Evolutionary conservation across 2,113 vertebrate genomes (phyloP).

Genomic region (Oreochromis spilurus): DNA sequence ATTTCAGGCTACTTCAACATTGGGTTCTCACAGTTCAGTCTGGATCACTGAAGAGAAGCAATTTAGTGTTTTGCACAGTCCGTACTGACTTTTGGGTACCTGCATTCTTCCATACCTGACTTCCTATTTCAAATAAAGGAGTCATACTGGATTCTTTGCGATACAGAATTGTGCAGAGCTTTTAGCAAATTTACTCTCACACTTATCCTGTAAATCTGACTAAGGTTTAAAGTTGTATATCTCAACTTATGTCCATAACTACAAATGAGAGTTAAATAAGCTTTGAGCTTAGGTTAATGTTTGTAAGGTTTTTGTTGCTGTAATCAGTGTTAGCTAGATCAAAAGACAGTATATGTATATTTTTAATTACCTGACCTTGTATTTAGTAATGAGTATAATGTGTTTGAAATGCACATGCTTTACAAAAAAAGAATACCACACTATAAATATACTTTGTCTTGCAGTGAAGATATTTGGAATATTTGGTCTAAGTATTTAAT

Average conservation of each 20-base stretch:
- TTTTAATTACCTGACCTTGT: neutral
- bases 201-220: neutral
- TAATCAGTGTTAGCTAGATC: neutral
- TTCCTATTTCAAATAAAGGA: neutral
- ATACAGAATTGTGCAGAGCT: neutral
- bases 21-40: neutral
- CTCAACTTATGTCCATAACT: neutral
- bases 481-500: neutral
- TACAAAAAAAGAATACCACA: neutral
- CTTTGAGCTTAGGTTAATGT: neutral
- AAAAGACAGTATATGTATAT: neutral
- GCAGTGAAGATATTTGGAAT: neutral
- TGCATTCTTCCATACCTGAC: neutral
- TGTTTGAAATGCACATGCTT: neutral
- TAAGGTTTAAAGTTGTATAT: neutral
- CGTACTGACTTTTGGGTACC: neutral
- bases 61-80: neutral
- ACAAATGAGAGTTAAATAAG: neutral
- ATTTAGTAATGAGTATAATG: neutral
- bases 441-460: neutral
- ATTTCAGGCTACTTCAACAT: neutral
- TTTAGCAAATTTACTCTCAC: neutral
- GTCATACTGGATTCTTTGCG: accelerated
- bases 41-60: neutral
- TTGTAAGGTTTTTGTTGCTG: neutral